A percentile compares a stretch with the other conserved stretches of the same genome.
Conservation (phyloP, 2,888 invertebrate species). For the Mythimna loreyi region DNA sequence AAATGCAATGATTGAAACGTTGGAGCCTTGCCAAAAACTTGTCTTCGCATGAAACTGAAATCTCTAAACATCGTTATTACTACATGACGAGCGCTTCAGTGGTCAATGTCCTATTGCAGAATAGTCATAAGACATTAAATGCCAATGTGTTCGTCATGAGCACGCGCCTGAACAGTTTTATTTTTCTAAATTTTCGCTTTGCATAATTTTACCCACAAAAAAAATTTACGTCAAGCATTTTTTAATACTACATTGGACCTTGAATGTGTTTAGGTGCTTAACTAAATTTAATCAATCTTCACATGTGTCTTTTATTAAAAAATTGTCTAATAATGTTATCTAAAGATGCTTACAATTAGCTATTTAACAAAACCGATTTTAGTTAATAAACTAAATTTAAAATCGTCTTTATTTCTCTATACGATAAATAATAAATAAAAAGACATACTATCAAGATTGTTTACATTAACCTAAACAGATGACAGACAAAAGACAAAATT, state of each 20-base stretch:
- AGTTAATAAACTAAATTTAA: no score
- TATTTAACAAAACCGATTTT: no score
- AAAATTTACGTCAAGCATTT: slow-evolving; percentile 4
- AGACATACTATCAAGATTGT: no score
- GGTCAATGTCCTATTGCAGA: slow-evolving; percentile 36
- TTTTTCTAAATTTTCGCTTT: neutral
- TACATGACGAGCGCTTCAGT: slow-evolving; percentile 34
- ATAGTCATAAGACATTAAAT: slow-evolving; percentile 17
- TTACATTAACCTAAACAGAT: no score
- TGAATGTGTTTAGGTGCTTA: no score
- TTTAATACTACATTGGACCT: neutral
- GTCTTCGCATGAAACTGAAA: slow-evolving; percentile 42
- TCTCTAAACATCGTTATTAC: slow-evolving; percentile 43
- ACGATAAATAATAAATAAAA: no score
- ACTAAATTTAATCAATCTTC: no score
- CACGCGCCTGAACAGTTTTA: neutral
- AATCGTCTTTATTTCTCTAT: no score
- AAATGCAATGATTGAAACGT: slow-evolving; percentile 48
- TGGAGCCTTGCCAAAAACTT: slow-evolving; percentile 45
- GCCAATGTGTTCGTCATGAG: neutral
- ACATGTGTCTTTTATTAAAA: no score
- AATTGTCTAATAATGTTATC: no score
- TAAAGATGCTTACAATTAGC: no score
- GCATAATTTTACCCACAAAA: neutral
- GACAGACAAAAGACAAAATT: no score